A percentile compares a stretch with the other conserved stretches of the same genome.
These are phyloP conservation scores for Chinchilla lanigera DNA, from an alignment of 2,113 vertebrate species.

Conservation along the genomic window DNA sequence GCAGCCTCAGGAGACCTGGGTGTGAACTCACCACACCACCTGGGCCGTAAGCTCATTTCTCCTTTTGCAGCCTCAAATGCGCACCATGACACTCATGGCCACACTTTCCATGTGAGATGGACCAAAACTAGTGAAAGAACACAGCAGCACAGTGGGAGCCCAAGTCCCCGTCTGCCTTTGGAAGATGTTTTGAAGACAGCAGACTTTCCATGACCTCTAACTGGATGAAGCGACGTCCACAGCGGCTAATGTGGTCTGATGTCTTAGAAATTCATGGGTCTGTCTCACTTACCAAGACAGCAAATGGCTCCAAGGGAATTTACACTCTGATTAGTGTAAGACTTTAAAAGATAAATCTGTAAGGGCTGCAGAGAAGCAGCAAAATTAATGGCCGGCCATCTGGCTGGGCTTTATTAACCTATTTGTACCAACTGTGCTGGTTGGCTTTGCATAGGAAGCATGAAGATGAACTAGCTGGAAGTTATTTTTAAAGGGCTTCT, in stretches of 20 bases:
- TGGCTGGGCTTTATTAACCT: conserved; percentile 72
- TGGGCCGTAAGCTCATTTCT: background rate
- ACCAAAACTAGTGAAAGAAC: background rate
- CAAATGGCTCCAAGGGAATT: conserved; percentile 66
- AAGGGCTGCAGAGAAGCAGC: conserved; percentile 16
- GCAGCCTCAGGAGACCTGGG: background rate
- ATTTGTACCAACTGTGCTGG: conserved; percentile 65
- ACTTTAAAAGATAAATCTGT: conserved; percentile 56
- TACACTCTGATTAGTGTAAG: conserved; percentile 61
- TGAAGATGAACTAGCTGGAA: conserved; percentile 54
- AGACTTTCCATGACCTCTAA: background rate
- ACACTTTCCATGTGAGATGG: background rate
- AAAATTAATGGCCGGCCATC: conserved; percentile 66
- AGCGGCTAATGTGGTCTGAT: background rate
- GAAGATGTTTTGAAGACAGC: background rate
- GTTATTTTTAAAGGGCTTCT: background rate
- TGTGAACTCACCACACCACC: no score
- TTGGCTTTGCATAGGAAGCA: background rate
- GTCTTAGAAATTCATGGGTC: conserved; percentile 63
- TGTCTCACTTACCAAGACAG: conserved; percentile 54
- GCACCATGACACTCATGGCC: background rate
- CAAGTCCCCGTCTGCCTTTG: background rate
- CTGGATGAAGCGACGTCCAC: background rate
- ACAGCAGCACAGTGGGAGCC: background rate
- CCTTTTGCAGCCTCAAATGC: background rate